phyloP scores from a whole-genome alignment of 2,888 invertebrate species.

The Brachyptera putata region DNA sequence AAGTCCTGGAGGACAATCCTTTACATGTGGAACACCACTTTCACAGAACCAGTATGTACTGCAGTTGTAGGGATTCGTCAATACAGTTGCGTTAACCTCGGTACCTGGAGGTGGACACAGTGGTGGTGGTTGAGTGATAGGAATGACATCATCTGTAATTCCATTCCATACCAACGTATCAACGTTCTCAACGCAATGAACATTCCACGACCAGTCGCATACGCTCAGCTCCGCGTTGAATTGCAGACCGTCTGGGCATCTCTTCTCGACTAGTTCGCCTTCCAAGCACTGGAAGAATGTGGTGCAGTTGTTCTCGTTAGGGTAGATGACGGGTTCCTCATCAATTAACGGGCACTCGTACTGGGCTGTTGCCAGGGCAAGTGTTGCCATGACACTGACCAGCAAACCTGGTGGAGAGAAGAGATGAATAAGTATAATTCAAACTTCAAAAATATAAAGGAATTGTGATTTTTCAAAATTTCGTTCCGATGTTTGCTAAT shows the following conservation, averaged over 20 bases:
- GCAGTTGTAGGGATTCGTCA: constrained; percentile 23
- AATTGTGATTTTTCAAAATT: no score
- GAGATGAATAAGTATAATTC: no score
- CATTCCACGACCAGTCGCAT: not conserved
- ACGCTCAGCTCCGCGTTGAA: constrained; percentile 7
- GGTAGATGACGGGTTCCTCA: not conserved
- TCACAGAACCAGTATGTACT: constrained; percentile 18
- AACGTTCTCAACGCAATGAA: not conserved
- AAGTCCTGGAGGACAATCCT: constrained; percentile 13
- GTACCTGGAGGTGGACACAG: not conserved
- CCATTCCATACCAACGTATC: no score
- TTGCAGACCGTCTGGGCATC: constrained; percentile 21
- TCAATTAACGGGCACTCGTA: not conserved
- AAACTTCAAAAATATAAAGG: no score
- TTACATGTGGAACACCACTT: constrained; percentile 8
- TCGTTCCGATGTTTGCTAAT: no score
- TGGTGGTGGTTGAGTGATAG: not conserved
- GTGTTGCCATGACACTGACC: not conserved
- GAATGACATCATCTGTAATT: not conserved
- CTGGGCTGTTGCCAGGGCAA: not conserved
- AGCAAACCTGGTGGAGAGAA: constrained; percentile 36
- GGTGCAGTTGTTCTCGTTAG: not conserved
- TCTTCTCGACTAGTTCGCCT: not conserved
- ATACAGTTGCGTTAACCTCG: constrained; percentile 6
- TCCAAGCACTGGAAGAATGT: not conserved